Base-by-base conservation (phyloP, 2,888 invertebrate species). In the Dugesia japonica region DNA sequence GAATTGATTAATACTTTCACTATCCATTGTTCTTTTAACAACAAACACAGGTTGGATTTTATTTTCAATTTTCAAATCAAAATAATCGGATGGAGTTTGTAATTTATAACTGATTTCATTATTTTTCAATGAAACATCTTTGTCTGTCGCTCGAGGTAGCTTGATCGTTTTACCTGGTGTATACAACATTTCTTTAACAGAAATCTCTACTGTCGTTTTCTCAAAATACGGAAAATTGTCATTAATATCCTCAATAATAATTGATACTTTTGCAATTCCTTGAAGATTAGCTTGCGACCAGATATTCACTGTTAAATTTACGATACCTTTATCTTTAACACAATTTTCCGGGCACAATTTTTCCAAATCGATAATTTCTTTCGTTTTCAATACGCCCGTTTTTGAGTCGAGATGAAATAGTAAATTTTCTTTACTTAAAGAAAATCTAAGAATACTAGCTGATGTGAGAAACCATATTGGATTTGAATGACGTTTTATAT, bases 51-150 rank as follows among this genome's bases (percentile, higher is more conserved):
- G 56, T 56, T 56, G 56, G 23, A 56, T 13, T 56, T 56, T 56
- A 56, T 56, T 56, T 23, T n/a, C n/a, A 1, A 56, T 20, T 56
- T 56, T n/a, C 56, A 56, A 23, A 20, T 56, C 56, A 56, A 56
- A 56, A 56, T 56, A 56, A 9, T 56, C 56, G 4, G 56, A 56
- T 7, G 7, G 7, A 20, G 4, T n/a, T 20, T 56, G 4, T n/a
- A 56, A 56, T 56, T 56, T 56, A 56, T 56, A 56, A 56, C 56
- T 56, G n/a, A 56, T 56, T 56, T 56, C 56, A 56, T 23, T n/a
- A n/a, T 56, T 56, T 56, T 56, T 56, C 56, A 56, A 23, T n/a
- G 56, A 56, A 4, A 56, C 56, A 56, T 56, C 56, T n/a, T 7
- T 56, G 23, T 56, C 56, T 1, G n/a, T n/a, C 17, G 56, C 56